Percentiles rank a stretch among this genome's conserved stretches.
phyloP scores from a whole-genome alignment of 2,888 invertebrate species.

The Cryptocephalus moraei region DNA sequence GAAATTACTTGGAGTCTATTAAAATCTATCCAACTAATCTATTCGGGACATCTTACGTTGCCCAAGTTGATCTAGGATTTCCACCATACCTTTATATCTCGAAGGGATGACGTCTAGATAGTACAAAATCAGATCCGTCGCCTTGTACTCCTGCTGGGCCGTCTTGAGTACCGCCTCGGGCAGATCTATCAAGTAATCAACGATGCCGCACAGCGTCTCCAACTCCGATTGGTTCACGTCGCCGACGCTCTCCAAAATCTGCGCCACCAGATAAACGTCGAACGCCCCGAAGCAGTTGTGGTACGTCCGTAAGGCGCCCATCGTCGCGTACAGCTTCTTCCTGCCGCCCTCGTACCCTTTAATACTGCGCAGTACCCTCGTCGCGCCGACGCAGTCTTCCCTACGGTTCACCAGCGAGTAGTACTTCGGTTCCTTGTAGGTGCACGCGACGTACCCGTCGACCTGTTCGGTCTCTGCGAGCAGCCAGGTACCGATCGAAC shows the following conservation, averaged over 20 bases:
- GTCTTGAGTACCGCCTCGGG: constrained; percentile 1
- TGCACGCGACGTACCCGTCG: no score
- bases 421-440: no score
- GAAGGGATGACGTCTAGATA: constrained; percentile 3
- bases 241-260: neutral
- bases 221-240: neutral
- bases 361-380: neutral
- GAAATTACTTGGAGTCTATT: no score
- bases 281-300: neutral
- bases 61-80: no score
- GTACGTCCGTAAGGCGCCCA: neutral
- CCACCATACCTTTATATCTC: no score
- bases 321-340: neutral
- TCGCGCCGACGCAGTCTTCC: neutral
- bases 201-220: neutral
- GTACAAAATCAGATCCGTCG: constrained; percentile 6
- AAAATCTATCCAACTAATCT: no score
- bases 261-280: constrained; percentile 4
- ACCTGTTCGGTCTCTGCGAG: no score
- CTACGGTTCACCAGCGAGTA: neutral
- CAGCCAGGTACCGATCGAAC: no score
- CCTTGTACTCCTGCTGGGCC: constrained; percentile 5
- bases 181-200: neutral
- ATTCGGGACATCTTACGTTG: no score
- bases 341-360: neutral